phyloP scores from a whole-genome alignment of 64 coral and sea anemone genomes.

The Actinia tenebrosa region DNA sequence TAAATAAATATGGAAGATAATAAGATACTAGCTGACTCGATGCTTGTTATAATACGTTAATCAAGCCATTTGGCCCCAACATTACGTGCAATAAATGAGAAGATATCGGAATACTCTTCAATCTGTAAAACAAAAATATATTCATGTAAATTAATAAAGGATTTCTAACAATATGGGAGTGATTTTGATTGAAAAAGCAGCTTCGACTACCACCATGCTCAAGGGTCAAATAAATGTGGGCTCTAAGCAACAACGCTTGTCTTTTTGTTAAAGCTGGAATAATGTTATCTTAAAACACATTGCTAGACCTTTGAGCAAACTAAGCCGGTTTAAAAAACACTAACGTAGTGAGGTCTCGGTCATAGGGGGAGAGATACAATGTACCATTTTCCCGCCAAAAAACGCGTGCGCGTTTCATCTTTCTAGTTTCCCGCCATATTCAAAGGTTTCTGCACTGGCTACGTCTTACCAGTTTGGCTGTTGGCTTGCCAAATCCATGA shows the following conservation, averaged over 20 bases:
- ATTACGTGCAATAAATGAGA: slow-evolving; percentile 63
- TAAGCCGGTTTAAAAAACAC: too few species aligned
- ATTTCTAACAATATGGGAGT: too few species aligned
- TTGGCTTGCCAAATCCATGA: slow-evolving; percentile 91
- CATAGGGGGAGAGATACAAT: too few species aligned
- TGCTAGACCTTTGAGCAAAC: background rate
- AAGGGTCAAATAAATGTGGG: background rate
- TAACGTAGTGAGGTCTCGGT: too few species aligned
- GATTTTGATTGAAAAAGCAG: too few species aligned
- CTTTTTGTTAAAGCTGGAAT: background rate
- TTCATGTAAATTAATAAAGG: background rate
- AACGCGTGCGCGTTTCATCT: too few species aligned
- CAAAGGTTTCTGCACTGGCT: too few species aligned
- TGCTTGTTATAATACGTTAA: background rate
- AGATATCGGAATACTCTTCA: slow-evolving; percentile 84
- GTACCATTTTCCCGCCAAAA: too few species aligned
- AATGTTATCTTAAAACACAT: background rate
- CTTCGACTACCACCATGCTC: background rate
- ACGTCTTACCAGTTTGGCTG: slow-evolving; percentile 61
- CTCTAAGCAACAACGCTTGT: background rate
- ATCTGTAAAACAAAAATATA: slow-evolving; percentile 45
- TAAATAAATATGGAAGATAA: background rate
- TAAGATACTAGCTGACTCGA: background rate
- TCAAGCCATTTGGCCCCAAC: slow-evolving; percentile 57
- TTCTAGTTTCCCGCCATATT: too few species aligned